phyloP scores from a whole-genome alignment of 2,113 vertebrate species.

The Aplodontia rufa region DNA sequence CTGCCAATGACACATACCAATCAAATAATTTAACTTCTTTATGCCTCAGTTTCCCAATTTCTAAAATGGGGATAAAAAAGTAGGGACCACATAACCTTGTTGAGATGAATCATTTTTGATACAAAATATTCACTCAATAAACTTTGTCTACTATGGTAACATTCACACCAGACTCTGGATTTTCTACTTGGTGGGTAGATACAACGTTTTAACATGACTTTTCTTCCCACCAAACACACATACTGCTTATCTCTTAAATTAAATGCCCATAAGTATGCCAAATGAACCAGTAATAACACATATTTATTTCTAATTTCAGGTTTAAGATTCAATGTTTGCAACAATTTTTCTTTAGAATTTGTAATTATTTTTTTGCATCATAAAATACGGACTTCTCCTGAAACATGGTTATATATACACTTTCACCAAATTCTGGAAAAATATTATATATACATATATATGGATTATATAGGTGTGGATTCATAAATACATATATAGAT shows the following conservation, averaged over 20 bases:
- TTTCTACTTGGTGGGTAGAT: too few species aligned
- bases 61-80: not conserved
- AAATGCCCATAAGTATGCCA: not conserved
- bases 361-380: not conserved
- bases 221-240: not conserved
- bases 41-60: not conserved
- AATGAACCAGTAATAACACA: not conserved
- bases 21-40: not conserved
- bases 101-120: not conserved
- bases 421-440: not conserved
- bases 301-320: not conserved
- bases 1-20: not conserved
- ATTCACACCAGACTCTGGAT: not conserved
- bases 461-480: too few species aligned
- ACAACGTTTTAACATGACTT: too few species aligned
- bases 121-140: not conserved
- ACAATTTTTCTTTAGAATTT: not conserved
- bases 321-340: not conserved
- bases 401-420: not conserved
- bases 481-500: too few species aligned
- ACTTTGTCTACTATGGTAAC: not conserved
- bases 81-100: too few species aligned
- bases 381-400: not conserved
- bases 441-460: too few species aligned
- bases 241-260: not conserved